These are phyloP conservation scores for Anastatus disparis DNA, from an alignment of 1,140 invertebrate genomes.

Conservation along the genomic window DNA sequence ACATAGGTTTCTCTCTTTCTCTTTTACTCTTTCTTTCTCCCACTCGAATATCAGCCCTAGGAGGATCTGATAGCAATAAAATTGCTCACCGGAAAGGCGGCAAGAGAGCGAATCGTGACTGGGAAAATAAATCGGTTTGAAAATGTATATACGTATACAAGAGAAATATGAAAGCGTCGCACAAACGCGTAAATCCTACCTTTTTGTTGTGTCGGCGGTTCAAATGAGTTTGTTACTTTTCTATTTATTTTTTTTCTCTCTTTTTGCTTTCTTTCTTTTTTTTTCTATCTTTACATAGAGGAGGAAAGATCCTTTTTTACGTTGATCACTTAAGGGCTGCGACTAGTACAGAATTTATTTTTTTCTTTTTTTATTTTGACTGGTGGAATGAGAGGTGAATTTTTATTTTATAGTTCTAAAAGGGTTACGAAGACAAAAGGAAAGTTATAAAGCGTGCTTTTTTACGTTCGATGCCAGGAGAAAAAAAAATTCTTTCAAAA, in stretches of 20 bases:
- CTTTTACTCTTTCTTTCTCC: neutral
- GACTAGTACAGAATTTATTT: neutral
- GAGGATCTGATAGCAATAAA: constrained; percentile 29
- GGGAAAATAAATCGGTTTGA: constrained; percentile 22
- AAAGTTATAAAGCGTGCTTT: too few species aligned
- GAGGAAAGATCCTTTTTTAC: neutral
- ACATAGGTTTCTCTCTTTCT: neutral
- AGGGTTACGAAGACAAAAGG: too few species aligned
- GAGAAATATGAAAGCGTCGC: constrained; percentile 31
- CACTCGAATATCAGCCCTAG: neutral
- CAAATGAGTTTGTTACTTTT: too few species aligned
- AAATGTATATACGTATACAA: neutral
- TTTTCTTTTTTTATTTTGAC: neutral
- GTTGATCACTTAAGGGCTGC: neutral
- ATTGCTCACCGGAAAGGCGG: neutral
- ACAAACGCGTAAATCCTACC: constrained; percentile 28
- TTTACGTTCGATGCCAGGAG: too few species aligned
- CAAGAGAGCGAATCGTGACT: constrained; percentile 11
- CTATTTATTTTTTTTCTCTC: too few species aligned
- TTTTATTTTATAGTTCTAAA: neutral
- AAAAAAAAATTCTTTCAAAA: too few species aligned
- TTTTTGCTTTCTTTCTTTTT: neutral
- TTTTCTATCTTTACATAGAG: too few species aligned
- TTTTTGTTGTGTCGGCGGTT: neutral
- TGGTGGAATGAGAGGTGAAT: neutral